Base-by-base conservation (phyloP, 2,797 vertebrate species). In the Phoebastria nigripes region DNA sequence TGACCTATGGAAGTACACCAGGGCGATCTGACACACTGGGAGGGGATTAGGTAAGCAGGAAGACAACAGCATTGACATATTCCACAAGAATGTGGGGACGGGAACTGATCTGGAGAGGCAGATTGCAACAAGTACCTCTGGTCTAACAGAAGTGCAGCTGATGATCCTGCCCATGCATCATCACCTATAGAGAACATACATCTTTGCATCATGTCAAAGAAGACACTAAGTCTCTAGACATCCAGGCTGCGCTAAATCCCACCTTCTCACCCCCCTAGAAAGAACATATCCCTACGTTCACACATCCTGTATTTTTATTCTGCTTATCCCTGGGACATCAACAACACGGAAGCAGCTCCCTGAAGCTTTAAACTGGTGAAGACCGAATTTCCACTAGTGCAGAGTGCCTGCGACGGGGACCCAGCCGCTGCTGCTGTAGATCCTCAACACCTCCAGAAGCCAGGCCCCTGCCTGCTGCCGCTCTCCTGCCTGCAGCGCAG, bases 361-460 rank as follows among this genome's bases (percentile, higher is more conserved):
- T 39, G 22, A 65, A 46, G 15, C n/a, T 46, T 71, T 25, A 18
- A 29, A 18, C 9, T 4, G 6, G 7, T 16, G 31, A 47, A 59
- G 31, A 7, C 47, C 2, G 1, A 6, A 20, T 20, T 52, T 29
- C 42, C 47, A 2, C 5, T 6, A 13, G 26, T 0, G 0, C 33
- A 7, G 47, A 16, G 15, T 4, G 33, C 35, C 59, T 8, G 14
- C 1, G 15, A 6, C 1, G 2, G 61, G 54, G 41, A 9, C 12
- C 10, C 1, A 1, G 35, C 26, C 29, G n/a, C 87, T 41, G 62
- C 47, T 15, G 0, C 67, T 7, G 28, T 29, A 29, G 55, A 39
- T 69, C 29, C 47, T 9, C 6, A 11, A 0, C 3, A 0, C 14
- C 47, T 44, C 39, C 72, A 20, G 11, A 19, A 22, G 29, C 6